phyloP scores from a whole-genome alignment of 2,113 vertebrate species.

The Etheostoma cragini region DNA sequence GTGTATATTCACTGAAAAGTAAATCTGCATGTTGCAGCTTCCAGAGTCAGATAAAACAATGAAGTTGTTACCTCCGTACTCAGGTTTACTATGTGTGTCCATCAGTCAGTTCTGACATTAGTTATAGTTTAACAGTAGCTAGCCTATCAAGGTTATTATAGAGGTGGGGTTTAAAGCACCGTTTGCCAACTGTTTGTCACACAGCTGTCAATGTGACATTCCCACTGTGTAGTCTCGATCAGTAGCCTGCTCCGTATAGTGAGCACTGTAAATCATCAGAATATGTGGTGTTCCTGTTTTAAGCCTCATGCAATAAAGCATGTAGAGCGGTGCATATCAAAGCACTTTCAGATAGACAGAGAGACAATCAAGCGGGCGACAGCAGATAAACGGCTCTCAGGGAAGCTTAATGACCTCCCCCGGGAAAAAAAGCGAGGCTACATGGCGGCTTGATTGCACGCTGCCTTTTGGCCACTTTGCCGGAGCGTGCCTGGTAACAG shows the following conservation, averaged over 20 bases:
- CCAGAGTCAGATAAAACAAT: background rate
- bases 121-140: slow-evolving; percentile 25
- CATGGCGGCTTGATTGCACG: slow-evolving; percentile 39
- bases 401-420: slow-evolving; percentile 24
- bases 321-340: background rate
- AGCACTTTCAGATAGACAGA: slow-evolving; percentile 10
- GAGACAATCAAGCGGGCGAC: background rate
- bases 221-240: background rate
- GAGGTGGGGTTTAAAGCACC: slow-evolving; percentile 12
- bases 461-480: slow-evolving; percentile 15
- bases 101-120: background rate
- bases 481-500: slow-evolving; percentile 4
- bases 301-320: slow-evolving; percentile 9
- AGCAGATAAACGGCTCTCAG: slow-evolving; percentile 20
- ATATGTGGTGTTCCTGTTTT: slow-evolving; percentile 1
- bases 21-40: background rate
- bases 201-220: slow-evolving; percentile 22
- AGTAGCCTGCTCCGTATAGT: background rate
- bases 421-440: slow-evolving; percentile 7
- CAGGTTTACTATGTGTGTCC: slow-evolving; percentile 2
- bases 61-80: background rate
- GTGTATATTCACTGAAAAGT: background rate
- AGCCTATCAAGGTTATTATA: background rate
- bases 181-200: slow-evolving; percentile 26
- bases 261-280: slow-evolving; percentile 41